Conservation (phyloP, 2,888 invertebrate genomes). For the Physocephala rufipes region DNA sequence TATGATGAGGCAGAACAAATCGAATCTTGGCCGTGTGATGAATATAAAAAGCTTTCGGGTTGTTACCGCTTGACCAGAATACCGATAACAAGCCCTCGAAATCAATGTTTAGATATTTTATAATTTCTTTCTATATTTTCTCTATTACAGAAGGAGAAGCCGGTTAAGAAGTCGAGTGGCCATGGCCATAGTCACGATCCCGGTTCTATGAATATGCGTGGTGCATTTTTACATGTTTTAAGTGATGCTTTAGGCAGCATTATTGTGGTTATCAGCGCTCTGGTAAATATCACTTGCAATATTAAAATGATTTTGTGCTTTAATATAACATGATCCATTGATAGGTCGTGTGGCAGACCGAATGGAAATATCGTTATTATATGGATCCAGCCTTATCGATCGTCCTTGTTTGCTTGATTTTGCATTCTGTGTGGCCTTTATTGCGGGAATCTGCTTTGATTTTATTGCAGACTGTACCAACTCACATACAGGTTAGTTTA, state of each 20-base stretch:
- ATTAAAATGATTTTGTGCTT: not conserved
- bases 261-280: constrained; percentile 76
- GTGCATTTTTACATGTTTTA: constrained; percentile 98
- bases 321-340: no score
- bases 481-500: constrained; percentile 81
- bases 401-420: constrained; percentile 84
- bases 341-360: constrained; percentile 78
- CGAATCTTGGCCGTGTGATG: not conserved
- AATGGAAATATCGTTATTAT: constrained; percentile 84
- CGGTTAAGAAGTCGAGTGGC: constrained; percentile 61
- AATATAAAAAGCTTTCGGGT: not conserved
- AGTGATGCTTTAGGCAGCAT: constrained; percentile 94
- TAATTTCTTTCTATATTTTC: constrained; percentile 6
- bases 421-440: constrained; percentile 91
- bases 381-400: constrained; percentile 96
- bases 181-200: constrained; percentile 72
- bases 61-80: no score
- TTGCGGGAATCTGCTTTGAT: constrained; percentile 94
- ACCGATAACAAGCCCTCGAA: no score
- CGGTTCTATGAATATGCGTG: constrained; percentile 97
- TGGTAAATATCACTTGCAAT: constrained; percentile 65
- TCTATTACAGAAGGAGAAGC: constrained; percentile 54
- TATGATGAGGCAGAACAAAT: no score
- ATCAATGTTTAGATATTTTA: not conserved
- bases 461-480: constrained; percentile 96